These are phyloP conservation scores for Corvus cornix DNA, from an alignment of 2,113 vertebrate genomes.

Conservation along the genomic window DNA sequence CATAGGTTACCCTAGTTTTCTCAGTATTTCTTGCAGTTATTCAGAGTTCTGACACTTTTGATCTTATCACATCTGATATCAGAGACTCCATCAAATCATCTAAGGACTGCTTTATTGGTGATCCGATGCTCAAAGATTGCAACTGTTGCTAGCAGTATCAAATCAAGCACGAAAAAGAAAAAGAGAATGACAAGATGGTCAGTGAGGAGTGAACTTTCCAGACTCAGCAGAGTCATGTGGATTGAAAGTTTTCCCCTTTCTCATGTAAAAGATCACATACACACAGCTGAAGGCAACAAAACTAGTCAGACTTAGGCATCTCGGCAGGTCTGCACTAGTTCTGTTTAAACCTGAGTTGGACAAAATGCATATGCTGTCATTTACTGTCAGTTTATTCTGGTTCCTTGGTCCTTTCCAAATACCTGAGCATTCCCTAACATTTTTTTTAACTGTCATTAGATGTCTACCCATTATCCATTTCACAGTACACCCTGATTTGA, in stretches of 20 bases:
- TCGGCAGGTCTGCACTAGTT: background rate
- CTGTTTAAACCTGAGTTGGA: background rate
- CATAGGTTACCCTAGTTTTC: background rate
- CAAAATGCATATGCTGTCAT: background rate
- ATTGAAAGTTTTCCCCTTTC: background rate
- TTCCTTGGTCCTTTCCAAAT: background rate
- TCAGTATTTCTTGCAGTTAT: background rate
- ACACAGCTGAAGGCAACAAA: background rate
- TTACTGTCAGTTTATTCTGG: background rate
- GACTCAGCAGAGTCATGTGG: background rate
- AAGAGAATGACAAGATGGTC: background rate
- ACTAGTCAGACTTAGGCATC: background rate
- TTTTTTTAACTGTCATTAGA: background rate
- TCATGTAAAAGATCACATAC: background rate
- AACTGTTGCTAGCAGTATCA: background rate
- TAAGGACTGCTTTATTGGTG: background rate
- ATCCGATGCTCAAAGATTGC: background rate
- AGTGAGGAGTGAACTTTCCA: background rate
- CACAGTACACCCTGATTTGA: background rate
- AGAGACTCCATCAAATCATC: background rate
- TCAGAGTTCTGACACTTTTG: background rate
- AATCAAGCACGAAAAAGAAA: background rate
- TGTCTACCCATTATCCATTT: background rate
- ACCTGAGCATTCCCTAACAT: background rate
- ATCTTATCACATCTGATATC: background rate